Conservation (phyloP, 2,113 vertebrate genomes). For the Polypterus bichir region DNA sequence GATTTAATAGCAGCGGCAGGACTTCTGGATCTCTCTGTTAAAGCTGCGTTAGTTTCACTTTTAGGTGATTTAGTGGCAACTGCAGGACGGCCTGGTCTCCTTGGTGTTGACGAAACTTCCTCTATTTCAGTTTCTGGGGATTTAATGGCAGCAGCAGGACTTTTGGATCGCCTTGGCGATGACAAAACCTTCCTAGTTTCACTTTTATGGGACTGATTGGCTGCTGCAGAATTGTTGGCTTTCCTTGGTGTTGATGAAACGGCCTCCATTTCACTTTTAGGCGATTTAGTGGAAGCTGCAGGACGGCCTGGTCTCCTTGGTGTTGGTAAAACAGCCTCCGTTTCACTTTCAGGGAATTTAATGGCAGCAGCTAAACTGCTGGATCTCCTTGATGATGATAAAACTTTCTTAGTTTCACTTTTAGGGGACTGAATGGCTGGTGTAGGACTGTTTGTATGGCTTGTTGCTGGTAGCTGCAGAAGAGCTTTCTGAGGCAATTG, state of each 20-base stretch:
- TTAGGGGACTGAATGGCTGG: not conserved
- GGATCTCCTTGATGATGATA: not conserved
- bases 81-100: no score
- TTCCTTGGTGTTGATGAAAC: not conserved
- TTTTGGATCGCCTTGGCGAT: not conserved
- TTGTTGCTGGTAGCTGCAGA: not conserved
- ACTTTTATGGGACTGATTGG: not conserved
- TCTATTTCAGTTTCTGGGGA: constrained; percentile 12
- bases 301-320: no score
- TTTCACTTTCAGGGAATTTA: constrained; percentile 14
- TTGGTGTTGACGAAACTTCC: not conserved
- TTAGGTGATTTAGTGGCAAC: no score
- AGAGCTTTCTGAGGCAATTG: no score
- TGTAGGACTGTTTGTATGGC: not conserved
- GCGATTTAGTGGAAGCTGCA: no score
- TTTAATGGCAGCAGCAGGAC: not conserved
- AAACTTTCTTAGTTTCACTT: not conserved
- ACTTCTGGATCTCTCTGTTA: not conserved
- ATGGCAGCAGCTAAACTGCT: not conserved
- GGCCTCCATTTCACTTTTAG: no score
- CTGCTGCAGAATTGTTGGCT: not conserved
- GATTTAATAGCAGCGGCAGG: not conserved
- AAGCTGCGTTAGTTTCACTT: no score
- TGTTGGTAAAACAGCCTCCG: not conserved
- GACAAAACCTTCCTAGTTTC: not conserved